These are phyloP conservation scores for Sylvia borin DNA, from an alignment of 2,797 vertebrate species.

Conservation along the genomic window DNA sequence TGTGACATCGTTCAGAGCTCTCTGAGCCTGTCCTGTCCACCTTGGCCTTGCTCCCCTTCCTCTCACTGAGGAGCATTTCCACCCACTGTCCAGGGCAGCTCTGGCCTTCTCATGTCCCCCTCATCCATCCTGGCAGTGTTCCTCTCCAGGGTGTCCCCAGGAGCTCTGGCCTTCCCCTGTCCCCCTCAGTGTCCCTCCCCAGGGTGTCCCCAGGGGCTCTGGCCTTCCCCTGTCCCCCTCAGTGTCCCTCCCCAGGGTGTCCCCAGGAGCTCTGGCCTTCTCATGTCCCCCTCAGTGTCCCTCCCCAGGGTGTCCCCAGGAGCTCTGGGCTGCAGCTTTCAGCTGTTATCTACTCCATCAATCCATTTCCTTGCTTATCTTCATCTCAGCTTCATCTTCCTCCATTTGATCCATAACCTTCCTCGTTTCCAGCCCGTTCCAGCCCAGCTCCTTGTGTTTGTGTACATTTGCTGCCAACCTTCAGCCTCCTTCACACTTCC, in stretches of 20 bases:
- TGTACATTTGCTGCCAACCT: slow-evolving; percentile 36
- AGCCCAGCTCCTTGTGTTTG: background rate
- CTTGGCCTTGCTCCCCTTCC: background rate
- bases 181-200: no score
- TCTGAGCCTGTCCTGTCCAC: background rate
- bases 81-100: accelerated
- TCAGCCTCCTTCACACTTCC: slow-evolving; percentile 49
- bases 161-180: background rate
- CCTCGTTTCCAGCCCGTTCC: background rate
- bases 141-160: no score
- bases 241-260: background rate
- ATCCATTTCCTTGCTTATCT: background rate
- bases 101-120: background rate
- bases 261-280: background rate
- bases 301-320: background rate
- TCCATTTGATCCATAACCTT: background rate
- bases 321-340: background rate
- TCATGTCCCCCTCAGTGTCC: background rate
- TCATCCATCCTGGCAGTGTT: no score
- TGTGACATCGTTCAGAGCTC: background rate
- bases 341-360: background rate
- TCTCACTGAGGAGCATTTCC: no score
- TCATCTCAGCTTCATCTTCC: background rate
- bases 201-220: no score
- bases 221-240: background rate